These are phyloP conservation scores for Drosophila ohnishii DNA, from an alignment of 1,140 invertebrate genomes.

Conservation along the genomic window DNA sequence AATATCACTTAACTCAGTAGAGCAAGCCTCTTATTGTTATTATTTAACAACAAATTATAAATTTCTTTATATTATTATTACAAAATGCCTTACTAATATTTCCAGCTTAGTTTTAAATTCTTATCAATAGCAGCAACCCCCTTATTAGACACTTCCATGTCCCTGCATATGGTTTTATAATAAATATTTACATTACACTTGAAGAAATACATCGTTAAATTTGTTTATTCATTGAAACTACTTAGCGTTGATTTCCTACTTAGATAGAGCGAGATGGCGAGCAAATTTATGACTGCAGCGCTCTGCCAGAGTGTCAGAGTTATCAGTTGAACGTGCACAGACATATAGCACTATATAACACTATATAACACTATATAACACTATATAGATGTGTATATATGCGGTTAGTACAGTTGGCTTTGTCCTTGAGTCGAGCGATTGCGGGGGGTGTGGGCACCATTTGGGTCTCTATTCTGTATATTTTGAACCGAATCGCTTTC, in stretches of 20 bases:
- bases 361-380: conserved; percentile 33
- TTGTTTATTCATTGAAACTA: conserved; percentile 76
- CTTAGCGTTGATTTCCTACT: conserved; percentile 73
- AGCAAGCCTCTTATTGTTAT: no score
- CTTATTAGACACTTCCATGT: neutral
- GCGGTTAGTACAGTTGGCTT: conserved; percentile 69
- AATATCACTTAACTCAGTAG: neutral
- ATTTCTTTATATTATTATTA: neutral
- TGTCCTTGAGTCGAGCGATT: conserved; percentile 61
- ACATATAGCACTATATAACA: conserved; percentile 45
- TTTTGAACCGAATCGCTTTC: conserved; percentile 57
- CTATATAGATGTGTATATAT: conserved; percentile 16
- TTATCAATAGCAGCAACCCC: neutral
- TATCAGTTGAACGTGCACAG: conserved; percentile 57
- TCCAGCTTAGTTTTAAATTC: neutral
- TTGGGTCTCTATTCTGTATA: conserved; percentile 29
- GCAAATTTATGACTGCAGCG: conserved; percentile 38
- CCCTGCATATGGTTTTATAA: conserved; percentile 7
- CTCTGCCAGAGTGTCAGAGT: conserved; percentile 32
- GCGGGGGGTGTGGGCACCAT: conserved; percentile 37
- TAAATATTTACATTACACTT: conserved; percentile 72
- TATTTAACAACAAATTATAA: no score
- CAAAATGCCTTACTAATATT: neutral
- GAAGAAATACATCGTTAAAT: conserved; percentile 74
- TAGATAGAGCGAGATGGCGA: conserved; percentile 38